A percentile compares a stretch with the other conserved stretches of the same genome.
Conservation (phyloP, 30 jellyfish, hydroid and myxozoan genomes). For the Aurelia coerulea region DNA sequence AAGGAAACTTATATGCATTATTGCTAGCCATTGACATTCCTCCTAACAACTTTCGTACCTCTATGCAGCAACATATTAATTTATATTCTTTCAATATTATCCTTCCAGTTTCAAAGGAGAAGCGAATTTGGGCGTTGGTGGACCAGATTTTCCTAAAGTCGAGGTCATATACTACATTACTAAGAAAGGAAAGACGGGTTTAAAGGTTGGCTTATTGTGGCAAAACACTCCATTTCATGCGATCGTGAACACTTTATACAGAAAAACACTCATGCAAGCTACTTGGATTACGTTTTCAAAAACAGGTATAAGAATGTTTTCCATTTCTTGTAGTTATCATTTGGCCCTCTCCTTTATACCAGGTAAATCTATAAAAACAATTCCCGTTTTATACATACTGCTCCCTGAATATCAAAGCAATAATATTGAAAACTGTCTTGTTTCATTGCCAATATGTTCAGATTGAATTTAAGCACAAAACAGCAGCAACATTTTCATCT, state of each 20-base stretch:
- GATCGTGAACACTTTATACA: neutral
- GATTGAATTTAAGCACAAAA: no score
- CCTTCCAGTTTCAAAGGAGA: neutral
- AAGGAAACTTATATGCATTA: no score
- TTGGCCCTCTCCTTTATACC: neutral
- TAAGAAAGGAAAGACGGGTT: neutral
- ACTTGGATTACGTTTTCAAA: neutral
- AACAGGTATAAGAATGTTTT: neutral
- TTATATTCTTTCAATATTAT: no score
- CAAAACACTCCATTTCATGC: neutral
- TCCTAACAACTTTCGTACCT: no score
- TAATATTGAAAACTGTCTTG: no score
- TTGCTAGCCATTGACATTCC: no score
- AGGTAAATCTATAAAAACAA: no score
- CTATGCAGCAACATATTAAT: no score
- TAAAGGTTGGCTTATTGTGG: neutral
- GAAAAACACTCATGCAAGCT: neutral
- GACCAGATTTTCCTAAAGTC: neutral
- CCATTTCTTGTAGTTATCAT: neutral
- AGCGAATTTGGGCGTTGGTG: slow-evolving; percentile 5
- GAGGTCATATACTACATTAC: neutral
- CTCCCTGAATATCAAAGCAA: no score
- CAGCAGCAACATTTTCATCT: no score
- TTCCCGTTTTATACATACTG: no score
- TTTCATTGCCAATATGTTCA: no score